Conservation (phyloP, 2,797 vertebrate species). For the Sparus aurata region DNA sequence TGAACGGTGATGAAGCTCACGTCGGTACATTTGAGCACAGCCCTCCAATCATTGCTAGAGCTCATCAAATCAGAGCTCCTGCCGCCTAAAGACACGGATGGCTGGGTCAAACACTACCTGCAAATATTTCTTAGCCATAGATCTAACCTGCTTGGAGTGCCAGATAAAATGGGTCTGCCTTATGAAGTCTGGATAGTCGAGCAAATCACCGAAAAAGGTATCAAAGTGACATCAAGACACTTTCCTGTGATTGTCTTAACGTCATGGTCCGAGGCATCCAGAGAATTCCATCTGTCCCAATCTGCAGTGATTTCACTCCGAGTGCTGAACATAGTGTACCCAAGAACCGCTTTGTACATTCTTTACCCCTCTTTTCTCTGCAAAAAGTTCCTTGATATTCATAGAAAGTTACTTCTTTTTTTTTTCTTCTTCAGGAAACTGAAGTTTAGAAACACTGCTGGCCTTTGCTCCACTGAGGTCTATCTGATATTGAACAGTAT, state of each 20-base stretch:
- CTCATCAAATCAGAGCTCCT: conserved; percentile 49
- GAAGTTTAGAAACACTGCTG: background rate
- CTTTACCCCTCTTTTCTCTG: no score
- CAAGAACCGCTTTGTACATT: background rate
- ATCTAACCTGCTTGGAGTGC: conserved; percentile 18
- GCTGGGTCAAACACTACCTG: conserved; percentile 28
- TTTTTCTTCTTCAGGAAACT: no score
- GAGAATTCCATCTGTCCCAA: conserved; percentile 13
- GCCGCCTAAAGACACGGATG: conserved; percentile 24
- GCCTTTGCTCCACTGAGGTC: background rate
- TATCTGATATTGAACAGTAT: background rate
- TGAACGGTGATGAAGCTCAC: conserved; percentile 1
- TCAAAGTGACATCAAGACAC: conserved; percentile 30
- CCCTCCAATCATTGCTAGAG: conserved; percentile 13
- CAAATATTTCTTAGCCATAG: conserved; percentile 26
- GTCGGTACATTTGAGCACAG: background rate
- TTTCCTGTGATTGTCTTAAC: conserved; percentile 46
- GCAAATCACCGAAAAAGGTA: conserved; percentile 17
- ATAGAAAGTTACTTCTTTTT: background rate
- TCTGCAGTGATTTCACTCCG: background rate
- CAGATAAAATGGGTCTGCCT: conserved; percentile 26
- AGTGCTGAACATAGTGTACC: background rate
- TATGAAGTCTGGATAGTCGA: conserved; percentile 1
- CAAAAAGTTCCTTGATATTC: background rate
- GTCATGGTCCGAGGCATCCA: conserved; percentile 26